Evolutionary conservation across 2,888 invertebrate species (phyloP).

Genomic region (Steinernema carpocapsae): DNA sequence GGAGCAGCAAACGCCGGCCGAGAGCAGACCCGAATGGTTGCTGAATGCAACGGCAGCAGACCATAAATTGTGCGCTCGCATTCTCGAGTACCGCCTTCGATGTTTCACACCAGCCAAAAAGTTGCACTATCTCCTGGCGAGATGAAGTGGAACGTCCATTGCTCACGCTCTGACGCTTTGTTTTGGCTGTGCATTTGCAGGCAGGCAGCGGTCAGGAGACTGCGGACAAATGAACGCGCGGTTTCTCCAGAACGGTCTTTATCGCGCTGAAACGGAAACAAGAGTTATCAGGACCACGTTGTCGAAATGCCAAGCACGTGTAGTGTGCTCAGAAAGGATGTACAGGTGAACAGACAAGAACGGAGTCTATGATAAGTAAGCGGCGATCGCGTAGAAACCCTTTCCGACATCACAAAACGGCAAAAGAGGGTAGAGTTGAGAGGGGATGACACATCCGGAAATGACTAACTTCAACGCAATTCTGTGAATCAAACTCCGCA

Average conservation of each 20-base stretch:
- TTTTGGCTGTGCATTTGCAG: not conserved
- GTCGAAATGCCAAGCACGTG: slow-evolving; percentile 1
- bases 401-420: too few species aligned
- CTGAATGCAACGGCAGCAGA: not conserved
- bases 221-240: too few species aligned
- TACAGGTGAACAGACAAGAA: not conserved
- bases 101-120: not conserved
- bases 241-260: not conserved
- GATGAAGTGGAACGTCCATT: not conserved
- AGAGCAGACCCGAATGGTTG: not conserved
- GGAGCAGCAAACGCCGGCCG: not conserved
- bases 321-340: slow-evolving; percentile 8
- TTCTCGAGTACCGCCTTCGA: slow-evolving; percentile 7
- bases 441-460: too few species aligned
- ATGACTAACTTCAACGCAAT: too few species aligned
- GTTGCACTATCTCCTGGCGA: slow-evolving; percentile 3
- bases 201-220: not conserved
- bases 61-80: slow-evolving; percentile 13
- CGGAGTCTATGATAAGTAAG: not conserved
- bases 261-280: not conserved
- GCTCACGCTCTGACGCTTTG: not conserved
- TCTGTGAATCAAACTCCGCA: too few species aligned
- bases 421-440: too few species aligned
- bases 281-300: slow-evolving; percentile 1
- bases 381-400: not conserved